phyloP scores from a whole-genome alignment of 2,113 vertebrate species.

The Cephalopterus ornatus region DNA sequence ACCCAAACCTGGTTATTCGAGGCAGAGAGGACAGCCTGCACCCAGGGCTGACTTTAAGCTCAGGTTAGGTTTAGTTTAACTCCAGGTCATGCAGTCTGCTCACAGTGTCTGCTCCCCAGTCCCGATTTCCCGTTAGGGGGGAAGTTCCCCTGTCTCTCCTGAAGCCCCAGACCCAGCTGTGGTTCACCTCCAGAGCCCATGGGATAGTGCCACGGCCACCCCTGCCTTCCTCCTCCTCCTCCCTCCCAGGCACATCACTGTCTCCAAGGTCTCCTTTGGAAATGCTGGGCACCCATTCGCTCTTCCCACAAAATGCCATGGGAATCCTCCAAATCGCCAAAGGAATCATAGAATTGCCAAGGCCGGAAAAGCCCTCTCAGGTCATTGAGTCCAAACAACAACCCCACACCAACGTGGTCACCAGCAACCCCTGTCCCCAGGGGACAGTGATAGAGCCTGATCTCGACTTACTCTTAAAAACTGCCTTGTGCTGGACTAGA shows the following conservation, averaged over 20 bases:
- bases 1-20: accelerated
- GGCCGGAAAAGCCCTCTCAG: neutral
- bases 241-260: neutral
- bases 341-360: neutral
- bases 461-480: neutral
- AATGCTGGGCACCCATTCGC: neutral
- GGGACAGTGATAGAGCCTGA: neutral
- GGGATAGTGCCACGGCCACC: neutral
- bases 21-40: neutral
- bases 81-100: accelerated
- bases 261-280: neutral
- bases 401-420: neutral
- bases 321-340: neutral
- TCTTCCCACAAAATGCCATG: neutral
- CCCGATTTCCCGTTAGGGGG: neutral
- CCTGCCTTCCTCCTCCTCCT: neutral
- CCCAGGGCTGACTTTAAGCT: neutral
- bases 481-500: neutral
- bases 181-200: no score
- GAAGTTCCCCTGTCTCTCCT: neutral
- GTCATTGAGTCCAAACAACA: neutral
- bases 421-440: neutral
- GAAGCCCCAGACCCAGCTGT: neutral
- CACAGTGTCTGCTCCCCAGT: accelerated
- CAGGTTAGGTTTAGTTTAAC: neutral